A percentile compares a stretch with the other conserved stretches of the same genome.
Conservation (phyloP, 2,888 invertebrate species). For the Platycheirus rosarum region DNA sequence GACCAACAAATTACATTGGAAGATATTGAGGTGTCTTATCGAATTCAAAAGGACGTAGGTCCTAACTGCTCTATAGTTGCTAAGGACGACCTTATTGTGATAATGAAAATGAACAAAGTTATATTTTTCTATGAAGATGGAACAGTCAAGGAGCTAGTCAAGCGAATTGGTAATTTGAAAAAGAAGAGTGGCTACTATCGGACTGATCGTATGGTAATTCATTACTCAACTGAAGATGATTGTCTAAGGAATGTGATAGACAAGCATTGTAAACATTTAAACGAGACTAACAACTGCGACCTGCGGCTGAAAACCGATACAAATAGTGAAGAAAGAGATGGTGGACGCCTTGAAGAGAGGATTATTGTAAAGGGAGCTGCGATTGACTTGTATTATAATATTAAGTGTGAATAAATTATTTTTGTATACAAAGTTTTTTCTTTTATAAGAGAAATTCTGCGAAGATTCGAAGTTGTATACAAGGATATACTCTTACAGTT, state of each 20-base stretch:
- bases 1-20: constrained; percentile 89
- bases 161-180: constrained; percentile 94
- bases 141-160: constrained; percentile 94
- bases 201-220: constrained; percentile 91
- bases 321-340: neutral
- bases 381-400: constrained; percentile 13
- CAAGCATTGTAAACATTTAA: constrained; percentile 7
- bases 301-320: neutral
- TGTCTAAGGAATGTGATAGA: constrained; percentile 79
- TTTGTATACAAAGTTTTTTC: too few relatives aligned
- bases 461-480: too few relatives aligned
- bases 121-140: constrained; percentile 89
- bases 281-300: constrained; percentile 17
- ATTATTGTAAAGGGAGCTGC: constrained; percentile 18
- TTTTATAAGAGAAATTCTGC: too few relatives aligned
- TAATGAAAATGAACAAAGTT: constrained; percentile 93
- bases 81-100: constrained; percentile 91
- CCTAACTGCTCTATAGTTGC: constrained; percentile 91
- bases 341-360: neutral
- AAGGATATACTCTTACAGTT: too few relatives aligned
- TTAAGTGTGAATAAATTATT: constrained; percentile 19
- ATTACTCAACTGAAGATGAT: constrained; percentile 85
- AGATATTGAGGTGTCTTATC: constrained; percentile 88
- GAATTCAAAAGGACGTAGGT: constrained; percentile 77
- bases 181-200: constrained; percentile 95